Evolutionary conservation across 23 tunicate species (phyloP).

Genomic region (Styela plicata): DNA sequence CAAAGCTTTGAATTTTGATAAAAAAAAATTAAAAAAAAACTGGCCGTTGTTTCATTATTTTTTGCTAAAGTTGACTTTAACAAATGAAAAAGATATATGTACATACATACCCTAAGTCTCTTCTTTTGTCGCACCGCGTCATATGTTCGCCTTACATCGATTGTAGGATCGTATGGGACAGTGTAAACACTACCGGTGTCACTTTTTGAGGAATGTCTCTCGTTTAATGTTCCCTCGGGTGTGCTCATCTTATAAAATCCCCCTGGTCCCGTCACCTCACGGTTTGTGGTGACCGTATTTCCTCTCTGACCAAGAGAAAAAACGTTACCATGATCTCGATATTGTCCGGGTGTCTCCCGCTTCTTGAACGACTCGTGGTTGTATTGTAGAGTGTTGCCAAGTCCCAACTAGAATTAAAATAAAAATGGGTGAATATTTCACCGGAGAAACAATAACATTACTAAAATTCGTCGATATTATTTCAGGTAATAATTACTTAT

Average conservation of each 20-base stretch:
- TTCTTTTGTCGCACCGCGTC: constrained; percentile 14
- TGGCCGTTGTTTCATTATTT: too few relatives aligned
- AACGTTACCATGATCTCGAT: constrained; percentile 68
- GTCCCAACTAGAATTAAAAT: constrained; percentile 63
- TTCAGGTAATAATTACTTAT: too few relatives aligned
- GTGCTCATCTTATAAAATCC: constrained; percentile 58
- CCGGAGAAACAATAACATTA: too few relatives aligned
- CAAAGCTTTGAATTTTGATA: too few relatives aligned
- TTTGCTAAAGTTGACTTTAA: too few relatives aligned
- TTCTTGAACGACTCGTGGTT: constrained; percentile 67
- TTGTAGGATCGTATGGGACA: constrained; percentile 17
- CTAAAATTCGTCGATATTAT: too few relatives aligned
- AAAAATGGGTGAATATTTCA: too few relatives aligned
- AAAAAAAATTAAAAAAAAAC: too few relatives aligned
- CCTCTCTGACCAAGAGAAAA: constrained; percentile 63
- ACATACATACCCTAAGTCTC: not conserved
- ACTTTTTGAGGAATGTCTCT: constrained; percentile 13
- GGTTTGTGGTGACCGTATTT: constrained; percentile 62
- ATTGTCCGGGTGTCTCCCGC: constrained; percentile 52
- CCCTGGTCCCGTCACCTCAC: constrained; percentile 73
- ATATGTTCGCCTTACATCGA: constrained; percentile 18
- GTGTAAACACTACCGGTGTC: constrained; percentile 4
- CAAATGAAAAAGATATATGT: too few relatives aligned
- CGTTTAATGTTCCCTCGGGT: constrained; percentile 44
- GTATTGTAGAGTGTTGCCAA: constrained; percentile 73